Conservation (phyloP, 2,113 vertebrate genomes). For the Istiophorus platypterus region DNA sequence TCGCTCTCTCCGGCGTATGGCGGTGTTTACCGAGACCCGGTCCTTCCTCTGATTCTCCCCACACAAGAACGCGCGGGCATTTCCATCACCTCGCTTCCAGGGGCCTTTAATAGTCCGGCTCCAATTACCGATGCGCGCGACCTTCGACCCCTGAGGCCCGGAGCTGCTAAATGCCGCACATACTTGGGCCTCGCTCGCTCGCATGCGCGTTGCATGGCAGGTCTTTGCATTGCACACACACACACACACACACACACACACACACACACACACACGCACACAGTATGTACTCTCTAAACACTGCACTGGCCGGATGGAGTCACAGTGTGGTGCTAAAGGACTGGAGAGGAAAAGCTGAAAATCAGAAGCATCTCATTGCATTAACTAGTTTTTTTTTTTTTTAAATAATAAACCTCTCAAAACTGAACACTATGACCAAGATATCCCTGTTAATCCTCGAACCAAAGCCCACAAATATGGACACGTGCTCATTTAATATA, state of each 20-base stretch:
- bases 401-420: slow-evolving; percentile 24
- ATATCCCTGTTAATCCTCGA: slow-evolving; percentile 20
- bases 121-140: not conserved
- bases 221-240: not conserved
- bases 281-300: too few species aligned
- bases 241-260: too few species aligned
- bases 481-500: slow-evolving; percentile 9
- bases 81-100: not conserved
- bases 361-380: slow-evolving; percentile 8
- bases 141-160: not conserved
- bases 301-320: slow-evolving; percentile 3
- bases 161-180: slow-evolving; percentile 34
- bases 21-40: not conserved
- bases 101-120: not conserved
- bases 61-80: not conserved
- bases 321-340: slow-evolving; percentile 70
- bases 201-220: not conserved
- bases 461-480: slow-evolving; percentile 17
- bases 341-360: not conserved
- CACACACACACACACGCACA: too few species aligned
- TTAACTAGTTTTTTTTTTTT: slow-evolving; percentile 17
- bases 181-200: slow-evolving; percentile 18
- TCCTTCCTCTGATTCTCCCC: not conserved
- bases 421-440: slow-evolving; percentile 19
- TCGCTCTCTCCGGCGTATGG: not conserved